Base-by-base conservation (phyloP, 2,888 invertebrate genomes). In the Dynastes grantii region DNA sequence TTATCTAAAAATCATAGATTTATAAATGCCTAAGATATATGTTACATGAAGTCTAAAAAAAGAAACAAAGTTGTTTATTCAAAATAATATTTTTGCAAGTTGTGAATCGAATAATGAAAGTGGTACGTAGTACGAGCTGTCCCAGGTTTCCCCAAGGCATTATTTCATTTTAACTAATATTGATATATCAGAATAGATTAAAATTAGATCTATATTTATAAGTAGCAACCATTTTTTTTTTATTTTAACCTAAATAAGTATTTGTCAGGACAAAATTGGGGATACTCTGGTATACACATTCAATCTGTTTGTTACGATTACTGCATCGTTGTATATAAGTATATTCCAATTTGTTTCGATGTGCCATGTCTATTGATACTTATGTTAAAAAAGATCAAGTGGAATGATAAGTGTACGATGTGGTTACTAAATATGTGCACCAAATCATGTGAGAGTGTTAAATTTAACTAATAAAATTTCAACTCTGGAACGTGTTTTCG, bases 401-500 rank as follows among this genome's bases (percentile, higher is more conserved):
- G 29, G 63, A 63, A 63, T 32, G 32, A 63, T 16, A 16, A 22
- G 27, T 61, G 22, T 63, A 32, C n/a, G 73, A 64, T 71, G 64
- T 71, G 78, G 78, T 78, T 63, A 64, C 45, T 70, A 51, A 73
- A 45, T 29, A 61, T 63, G 37, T 78, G 11, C 64, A 51, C 51
- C 58, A 29, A 58, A 71, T 53, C 68, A 55, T 71, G 71, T 78
- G 78, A 78, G 51, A 71, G 64, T 78, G 71, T 73, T 78, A 53
- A 71, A 78, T 78, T 64, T 63, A 78, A 71, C 49, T 78, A 67
- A 67, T 76, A 76, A 76, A 77, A 71, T 70, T 73, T 63, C 70
- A 78, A 78, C 45, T 73, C 49, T 64, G 49, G 29, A 51, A 61
- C 3, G 13, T 70, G 22, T 73, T 49, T 16, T 37, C 16, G 0